These are phyloP conservation scores for Strix uralensis DNA, from an alignment of 2,113 vertebrate species.

Conservation along the genomic window DNA sequence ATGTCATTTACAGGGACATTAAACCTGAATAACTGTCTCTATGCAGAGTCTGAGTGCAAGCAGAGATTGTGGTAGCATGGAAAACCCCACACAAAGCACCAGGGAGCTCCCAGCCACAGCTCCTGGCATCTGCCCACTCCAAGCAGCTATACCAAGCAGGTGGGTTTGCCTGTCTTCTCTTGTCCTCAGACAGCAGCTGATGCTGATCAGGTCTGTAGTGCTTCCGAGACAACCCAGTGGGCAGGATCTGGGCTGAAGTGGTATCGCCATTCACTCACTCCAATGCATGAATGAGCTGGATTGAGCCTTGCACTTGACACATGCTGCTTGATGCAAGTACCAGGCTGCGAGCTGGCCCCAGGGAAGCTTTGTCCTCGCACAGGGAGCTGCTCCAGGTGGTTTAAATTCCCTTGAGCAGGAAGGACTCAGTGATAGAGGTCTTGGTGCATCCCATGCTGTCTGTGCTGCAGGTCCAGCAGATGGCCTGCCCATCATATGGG, in stretches of 20 bases:
- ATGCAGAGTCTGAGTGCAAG: neutral
- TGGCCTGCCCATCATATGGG: neutral
- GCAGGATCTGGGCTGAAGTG: neutral
- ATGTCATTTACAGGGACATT: neutral
- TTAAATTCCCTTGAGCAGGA: neutral
- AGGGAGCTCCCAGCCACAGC: neutral
- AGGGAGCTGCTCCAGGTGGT: neutral
- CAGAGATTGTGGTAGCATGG: accelerated
- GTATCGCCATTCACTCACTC: neutral
- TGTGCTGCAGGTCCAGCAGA: neutral
- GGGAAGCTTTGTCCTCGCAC: neutral
- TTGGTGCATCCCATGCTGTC: neutral
- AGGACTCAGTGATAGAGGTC: neutral
- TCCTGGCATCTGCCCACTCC: neutral
- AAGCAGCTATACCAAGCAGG: neutral
- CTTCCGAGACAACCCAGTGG: neutral
- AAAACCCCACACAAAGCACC: accelerated
- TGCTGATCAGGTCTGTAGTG: neutral
- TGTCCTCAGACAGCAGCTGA: neutral
- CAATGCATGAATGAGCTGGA: accelerated
- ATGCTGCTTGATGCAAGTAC: accelerated
- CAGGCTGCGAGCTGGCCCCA: neutral
- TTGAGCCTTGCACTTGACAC: neutral
- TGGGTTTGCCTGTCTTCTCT: neutral
- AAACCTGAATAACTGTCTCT: neutral